A percentile compares a stretch with the other conserved stretches of the same genome.
phyloP scores from a whole-genome alignment of 2,888 invertebrate genomes.

The Sceliomorpha sp. region DNA sequence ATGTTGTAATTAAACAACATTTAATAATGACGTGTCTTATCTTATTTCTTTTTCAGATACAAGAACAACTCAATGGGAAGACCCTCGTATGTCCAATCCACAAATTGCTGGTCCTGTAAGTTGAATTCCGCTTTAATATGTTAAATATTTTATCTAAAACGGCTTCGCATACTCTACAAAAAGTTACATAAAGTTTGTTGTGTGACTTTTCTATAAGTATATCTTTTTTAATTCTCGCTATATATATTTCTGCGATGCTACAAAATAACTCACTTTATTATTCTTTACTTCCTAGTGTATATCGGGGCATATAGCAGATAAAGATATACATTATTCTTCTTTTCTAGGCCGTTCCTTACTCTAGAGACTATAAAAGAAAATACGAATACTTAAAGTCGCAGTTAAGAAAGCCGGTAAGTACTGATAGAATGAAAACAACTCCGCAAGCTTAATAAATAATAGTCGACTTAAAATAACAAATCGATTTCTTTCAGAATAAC shows the following conservation, averaged over 20 bases:
- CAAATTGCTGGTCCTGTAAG: slow-evolving; percentile 95
- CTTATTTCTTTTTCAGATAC: slow-evolving; percentile 86
- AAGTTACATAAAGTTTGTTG: too few species aligned
- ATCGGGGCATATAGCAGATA: too few species aligned
- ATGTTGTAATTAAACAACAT: too few species aligned
- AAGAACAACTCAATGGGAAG: slow-evolving; percentile 99
- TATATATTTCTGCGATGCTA: too few species aligned
- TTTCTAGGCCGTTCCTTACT: slow-evolving; percentile 95
- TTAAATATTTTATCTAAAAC: slow-evolving; percentile 14
- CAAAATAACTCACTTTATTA: too few species aligned
- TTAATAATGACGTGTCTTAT: too few species aligned
- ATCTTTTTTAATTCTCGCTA: too few species aligned
- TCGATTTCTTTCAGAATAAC: slow-evolving; percentile 92
- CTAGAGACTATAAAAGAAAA: slow-evolving; percentile 98
- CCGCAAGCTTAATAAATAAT: not conserved
- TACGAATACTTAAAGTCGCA: slow-evolving; percentile 99
- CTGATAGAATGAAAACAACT: not conserved
- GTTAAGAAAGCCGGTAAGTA: slow-evolving; percentile 93
- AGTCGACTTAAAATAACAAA: not conserved
- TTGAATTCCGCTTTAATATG: slow-evolving; percentile 73
- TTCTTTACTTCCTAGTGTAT: too few species aligned
- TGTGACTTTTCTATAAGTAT: too few species aligned
- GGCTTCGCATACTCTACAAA: too few species aligned
- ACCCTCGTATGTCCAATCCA: slow-evolving; percentile 97
- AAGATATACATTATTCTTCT: slow-evolving; percentile 1